These are phyloP conservation scores for Pterois miles DNA, from an alignment of 2,797 vertebrate species.

Conservation along the genomic window DNA sequence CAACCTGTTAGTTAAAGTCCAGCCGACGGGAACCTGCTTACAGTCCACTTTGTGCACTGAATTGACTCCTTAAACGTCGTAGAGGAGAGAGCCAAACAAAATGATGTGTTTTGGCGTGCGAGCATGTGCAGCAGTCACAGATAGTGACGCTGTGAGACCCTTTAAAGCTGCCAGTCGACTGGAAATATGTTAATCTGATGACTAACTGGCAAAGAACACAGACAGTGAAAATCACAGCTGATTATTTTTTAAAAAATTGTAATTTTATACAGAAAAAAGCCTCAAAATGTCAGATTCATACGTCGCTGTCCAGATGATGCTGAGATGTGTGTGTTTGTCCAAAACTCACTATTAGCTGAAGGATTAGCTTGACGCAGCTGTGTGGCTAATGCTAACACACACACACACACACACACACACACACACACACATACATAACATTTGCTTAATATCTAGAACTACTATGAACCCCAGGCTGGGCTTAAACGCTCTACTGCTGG, in stretches of 20 bases:
- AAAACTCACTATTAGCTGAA: conserved; percentile 42
- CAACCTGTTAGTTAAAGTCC: conserved; percentile 44
- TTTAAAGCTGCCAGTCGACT: background rate
- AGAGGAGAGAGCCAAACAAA: background rate
- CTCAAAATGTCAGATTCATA: background rate
- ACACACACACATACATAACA: conserved; percentile 25
- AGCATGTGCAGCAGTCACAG: background rate
- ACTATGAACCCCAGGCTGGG: conserved; percentile 43
- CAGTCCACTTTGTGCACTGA: background rate
- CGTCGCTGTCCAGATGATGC: background rate
- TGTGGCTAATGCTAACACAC: conserved; percentile 52
- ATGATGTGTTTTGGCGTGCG: background rate
- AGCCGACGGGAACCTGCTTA: background rate
- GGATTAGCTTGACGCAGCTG: conserved; percentile 58
- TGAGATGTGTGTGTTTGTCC: conserved; percentile 10
- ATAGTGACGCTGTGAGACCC: background rate
- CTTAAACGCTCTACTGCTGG: conserved; percentile 49
- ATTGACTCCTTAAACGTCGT: background rate
- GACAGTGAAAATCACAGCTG: background rate
- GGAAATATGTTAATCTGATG: conserved; percentile 34
- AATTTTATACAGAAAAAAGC: background rate
- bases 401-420: background rate
- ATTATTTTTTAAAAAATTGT: no score
- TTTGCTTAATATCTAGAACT: conserved; percentile 45
- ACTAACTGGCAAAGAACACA: background rate